A percentile compares a stretch with the other conserved stretches of the same genome.
phyloP scores from a whole-genome alignment of 2,113 vertebrate species.

The Pelecanoides urinatrix region DNA sequence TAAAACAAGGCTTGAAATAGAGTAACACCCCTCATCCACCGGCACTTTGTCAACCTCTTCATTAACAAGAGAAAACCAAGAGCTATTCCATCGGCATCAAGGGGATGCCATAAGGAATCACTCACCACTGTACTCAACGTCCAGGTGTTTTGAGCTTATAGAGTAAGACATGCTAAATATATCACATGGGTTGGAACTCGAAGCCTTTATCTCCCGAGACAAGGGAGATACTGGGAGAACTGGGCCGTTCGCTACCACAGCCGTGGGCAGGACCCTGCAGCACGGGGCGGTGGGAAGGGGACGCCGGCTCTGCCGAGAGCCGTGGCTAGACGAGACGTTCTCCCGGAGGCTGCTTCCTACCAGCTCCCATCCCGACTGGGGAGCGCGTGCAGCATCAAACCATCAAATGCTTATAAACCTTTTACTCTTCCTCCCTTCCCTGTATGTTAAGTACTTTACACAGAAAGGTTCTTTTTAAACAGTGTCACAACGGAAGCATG shows the following conservation, averaged over 20 bases:
- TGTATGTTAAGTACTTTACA: not conserved
- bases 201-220: no score
- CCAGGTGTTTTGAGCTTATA: rapidly evolving
- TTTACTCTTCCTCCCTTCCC: not conserved
- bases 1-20: not conserved
- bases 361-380: not conserved
- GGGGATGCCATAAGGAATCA: not conserved
- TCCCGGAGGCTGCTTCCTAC: not conserved
- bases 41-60: not conserved
- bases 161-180: rapidly evolving
- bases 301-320: not conserved
- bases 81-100: not conserved
- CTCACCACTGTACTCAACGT: not conserved
- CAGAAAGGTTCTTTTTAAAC: not conserved
- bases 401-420: not conserved
- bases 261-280: not conserved
- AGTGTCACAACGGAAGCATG: not conserved
- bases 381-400: not conserved
- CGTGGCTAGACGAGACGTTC: rapidly evolving
- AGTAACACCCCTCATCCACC: not conserved
- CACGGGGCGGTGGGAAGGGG: not conserved
- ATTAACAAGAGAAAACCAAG: not conserved
- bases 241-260: rapidly evolving
- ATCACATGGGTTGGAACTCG: rapidly evolving
- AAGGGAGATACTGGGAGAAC: no score